phyloP scores from a whole-genome alignment of 2,888 invertebrate species.

The Drosophila kuntzei region DNA sequence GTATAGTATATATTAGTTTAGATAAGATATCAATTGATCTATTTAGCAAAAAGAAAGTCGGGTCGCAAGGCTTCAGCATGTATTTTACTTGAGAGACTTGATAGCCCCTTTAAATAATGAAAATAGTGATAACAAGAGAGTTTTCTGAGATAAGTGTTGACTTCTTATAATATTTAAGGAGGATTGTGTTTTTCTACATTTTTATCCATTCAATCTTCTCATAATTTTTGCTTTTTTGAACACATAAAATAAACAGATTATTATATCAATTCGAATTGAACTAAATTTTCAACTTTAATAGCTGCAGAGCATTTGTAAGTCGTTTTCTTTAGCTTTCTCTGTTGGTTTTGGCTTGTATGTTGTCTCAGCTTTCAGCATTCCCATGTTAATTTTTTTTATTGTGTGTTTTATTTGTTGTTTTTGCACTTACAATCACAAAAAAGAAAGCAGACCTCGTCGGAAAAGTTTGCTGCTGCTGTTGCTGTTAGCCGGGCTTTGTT shows the following conservation, averaged over 20 bases:
- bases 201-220: too few relatives aligned
- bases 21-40: too few relatives aligned
- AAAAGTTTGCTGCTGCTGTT: conserved; percentile 59
- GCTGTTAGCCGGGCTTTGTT: conserved; percentile 44
- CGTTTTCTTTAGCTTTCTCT: conserved; percentile 7
- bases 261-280: not conserved
- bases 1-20: too few relatives aligned
- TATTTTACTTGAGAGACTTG: too few relatives aligned
- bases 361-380: conserved; percentile 66
- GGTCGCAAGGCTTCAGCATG: too few relatives aligned
- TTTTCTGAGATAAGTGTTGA: too few relatives aligned
- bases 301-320: conserved; percentile 25
- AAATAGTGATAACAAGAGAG: too few relatives aligned
- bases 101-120: too few relatives aligned
- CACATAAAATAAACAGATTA: not conserved
- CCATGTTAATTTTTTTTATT: conserved; percentile 33
- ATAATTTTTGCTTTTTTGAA: too few relatives aligned
- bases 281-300: not conserved
- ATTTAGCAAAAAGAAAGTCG: too few relatives aligned
- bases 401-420: conserved; percentile 30
- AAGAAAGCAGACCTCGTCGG: conserved; percentile 39
- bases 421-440: conserved; percentile 41
- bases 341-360: conserved; percentile 46
- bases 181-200: too few relatives aligned
- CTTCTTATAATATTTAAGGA: too few relatives aligned